Base-by-base conservation (phyloP, 2,888 invertebrate genomes). In the Elysia crispata region DNA sequence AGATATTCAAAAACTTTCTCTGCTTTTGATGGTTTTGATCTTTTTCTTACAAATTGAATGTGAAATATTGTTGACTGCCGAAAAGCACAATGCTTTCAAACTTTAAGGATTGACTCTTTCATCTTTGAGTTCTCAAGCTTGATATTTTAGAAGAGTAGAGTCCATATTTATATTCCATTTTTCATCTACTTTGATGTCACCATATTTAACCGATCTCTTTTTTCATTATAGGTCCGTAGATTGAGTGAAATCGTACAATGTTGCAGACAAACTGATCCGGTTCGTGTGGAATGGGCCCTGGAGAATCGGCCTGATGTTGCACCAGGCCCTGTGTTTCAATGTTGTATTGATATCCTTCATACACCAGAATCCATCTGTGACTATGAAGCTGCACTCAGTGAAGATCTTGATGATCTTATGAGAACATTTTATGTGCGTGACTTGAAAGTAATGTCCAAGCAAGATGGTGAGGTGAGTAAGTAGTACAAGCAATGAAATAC, bases 361-460 rank as follows among this genome's bases (percentile, higher is more conserved):
- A 72, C 76, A 20, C 66, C 33, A 54, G 76, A 76, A 25, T 70
- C 70, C 1, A 76, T 54, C 1, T 49, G 72, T 1, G 76, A 80
- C 28, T 80, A 72, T 64, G 80, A 80, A 41, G 50, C 69, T 13
- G 80, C 80, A 18, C 67, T 80, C 67, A 64, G 33, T n/a, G 80
- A 80, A 23, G 76, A 66, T 20, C 69, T 33, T 8, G 80, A 80
- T 70, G 80, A 80, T 25, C 66, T 76, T 8, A 76, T 76, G 72
- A 62, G 80, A 25, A 80, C 80, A 6, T 80, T 80, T 23, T 80
- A 80, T 66, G 80, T 80, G 54, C 67, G 76, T 18, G 72, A 80
- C 50, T 64, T 80, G 60, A 76, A 76, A 54, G 74, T 79, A 41
- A 25, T 54, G 41, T 41, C 41, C 3, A 41, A 41, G 41, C 41